Evolutionary conservation across 2,888 invertebrate genomes (phyloP), one percentile per base, ranked within the genome.

Genomic region (Leptopilina drosophilae): DNA sequence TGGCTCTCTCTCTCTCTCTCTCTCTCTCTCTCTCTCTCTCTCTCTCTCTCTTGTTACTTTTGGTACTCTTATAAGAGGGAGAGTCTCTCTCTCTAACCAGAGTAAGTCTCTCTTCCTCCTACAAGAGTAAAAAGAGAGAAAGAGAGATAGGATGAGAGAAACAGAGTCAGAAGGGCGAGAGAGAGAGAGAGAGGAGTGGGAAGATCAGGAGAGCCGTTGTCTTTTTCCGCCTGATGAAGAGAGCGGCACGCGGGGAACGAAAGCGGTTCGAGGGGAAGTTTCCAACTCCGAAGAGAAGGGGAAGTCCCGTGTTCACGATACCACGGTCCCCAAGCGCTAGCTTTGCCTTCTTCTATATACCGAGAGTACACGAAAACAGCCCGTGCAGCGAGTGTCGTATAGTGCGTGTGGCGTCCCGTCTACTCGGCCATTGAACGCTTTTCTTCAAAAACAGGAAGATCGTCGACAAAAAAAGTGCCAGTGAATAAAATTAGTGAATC

Each of bases 281-380:
- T 42, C 33, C 33, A 33, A 33, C 33, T 75, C 53, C 76, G 67
- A 53, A 56, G 73, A 49, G 73, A 49, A 42, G 42, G 73, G 56
- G 73, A 73, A 73, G 56, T 73, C 73, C 73, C 73, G 53, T 73
- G 73, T 33, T 33, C 33, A 56, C 66, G 46, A 40, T 64, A 40
- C 56, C 53, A 65, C 66, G 56, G 77, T 56, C 56, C 64, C 77
- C 64, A 49, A 79, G 81, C 79, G 81, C 78, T 78, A 64, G 73
- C n/a, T 56, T 73, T 20, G 53, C 56, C 56, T 56, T 26, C 56
- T 53, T 33, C 73, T 73, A 53, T 33, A 76, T 49, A 49, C 49
- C 81, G 80, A 79, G 81, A 53, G 80, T 78, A 78, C 49, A 49
- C 81, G 66, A 81, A 77, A 78, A 82, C 78, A 64, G 65, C 62